Base-by-base conservation (phyloP, 2,113 vertebrate genomes). In the Prietella phreatophila region DNA sequence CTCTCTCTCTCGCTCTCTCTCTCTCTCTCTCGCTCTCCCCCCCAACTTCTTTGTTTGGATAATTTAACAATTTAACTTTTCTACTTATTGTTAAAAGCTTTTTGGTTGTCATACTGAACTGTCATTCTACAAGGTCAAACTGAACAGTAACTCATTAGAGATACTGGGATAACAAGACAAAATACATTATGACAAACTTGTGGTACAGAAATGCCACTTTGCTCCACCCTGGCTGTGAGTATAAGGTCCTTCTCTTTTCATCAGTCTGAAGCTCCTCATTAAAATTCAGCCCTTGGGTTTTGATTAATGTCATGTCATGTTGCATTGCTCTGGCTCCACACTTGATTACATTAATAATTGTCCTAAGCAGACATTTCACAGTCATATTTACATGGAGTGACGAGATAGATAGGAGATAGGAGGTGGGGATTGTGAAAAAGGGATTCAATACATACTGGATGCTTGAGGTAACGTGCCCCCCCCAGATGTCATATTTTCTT, bases 281-380 rank as follows among this genome's bases (percentile, higher is more conserved):
- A 79, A 88, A 84, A 88, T 84, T 67, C 87, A 80, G 82, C 61
- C 47, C 73, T 63, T 55, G 78, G 65, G 50, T 56, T 67, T 82
- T 84, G 71, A 88, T 88, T 88, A 84, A 88, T 58, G 87, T 84
- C 75, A 69, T 88, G 87, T 84, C 83, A 78, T 85, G 87, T 78
- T 78, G 82, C 81, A 50, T 84, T 65, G 50, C 86, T 83, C 65
- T 3, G 55, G 13, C 82, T 65, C 47, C 82, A 78, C 10, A 47
- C 82, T 79, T 88, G 81, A 87, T 65, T 83, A 71, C 58, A 75
- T 65, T 67, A 75, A 85, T 88, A 84, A 85, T 80, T 88, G 71
- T 83, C 83, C 58, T 88, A 79, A 79, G 75, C 30, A 80, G 61
- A 85, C 13, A 88, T 88, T 84, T 88, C 50, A 80, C 60, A 39